phyloP scores from a whole-genome alignment of 2,888 invertebrate species.

The Philaethria dido region DNA sequence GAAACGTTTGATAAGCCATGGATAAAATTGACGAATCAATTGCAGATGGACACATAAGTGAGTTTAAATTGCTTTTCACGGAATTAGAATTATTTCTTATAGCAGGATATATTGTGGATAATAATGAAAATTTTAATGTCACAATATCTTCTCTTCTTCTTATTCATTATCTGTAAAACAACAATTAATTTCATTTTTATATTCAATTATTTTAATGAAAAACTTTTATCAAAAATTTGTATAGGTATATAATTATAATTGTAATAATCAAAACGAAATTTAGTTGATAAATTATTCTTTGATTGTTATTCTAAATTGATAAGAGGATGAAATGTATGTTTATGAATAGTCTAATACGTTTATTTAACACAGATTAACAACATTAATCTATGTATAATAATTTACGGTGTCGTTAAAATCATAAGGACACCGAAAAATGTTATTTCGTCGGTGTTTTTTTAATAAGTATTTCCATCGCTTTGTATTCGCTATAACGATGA shows the following conservation, averaged over 20 bases:
- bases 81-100: neutral
- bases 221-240: too few species aligned
- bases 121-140: neutral
- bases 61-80: conserved; percentile 40
- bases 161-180: neutral
- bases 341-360: conserved; percentile 48
- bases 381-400: too few species aligned
- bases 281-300: neutral
- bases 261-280: too few species aligned
- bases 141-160: neutral
- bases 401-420: too few species aligned
- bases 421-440: conserved; percentile 66
- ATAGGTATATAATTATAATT: too few species aligned
- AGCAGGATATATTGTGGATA: neutral
- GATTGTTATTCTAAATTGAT: neutral
- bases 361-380: too few species aligned
- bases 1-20: conserved; percentile 35
- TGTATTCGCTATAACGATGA: conserved; percentile 48
- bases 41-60: conserved; percentile 54
- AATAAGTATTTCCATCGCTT: conserved; percentile 56
- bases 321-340: neutral
- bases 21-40: conserved; percentile 55
- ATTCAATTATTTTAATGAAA: too few species aligned
- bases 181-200: neutral
- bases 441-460: conserved; percentile 53